phyloP scores from a whole-genome alignment of 2,797 vertebrate genomes.

The Chloroceryle inda region DNA sequence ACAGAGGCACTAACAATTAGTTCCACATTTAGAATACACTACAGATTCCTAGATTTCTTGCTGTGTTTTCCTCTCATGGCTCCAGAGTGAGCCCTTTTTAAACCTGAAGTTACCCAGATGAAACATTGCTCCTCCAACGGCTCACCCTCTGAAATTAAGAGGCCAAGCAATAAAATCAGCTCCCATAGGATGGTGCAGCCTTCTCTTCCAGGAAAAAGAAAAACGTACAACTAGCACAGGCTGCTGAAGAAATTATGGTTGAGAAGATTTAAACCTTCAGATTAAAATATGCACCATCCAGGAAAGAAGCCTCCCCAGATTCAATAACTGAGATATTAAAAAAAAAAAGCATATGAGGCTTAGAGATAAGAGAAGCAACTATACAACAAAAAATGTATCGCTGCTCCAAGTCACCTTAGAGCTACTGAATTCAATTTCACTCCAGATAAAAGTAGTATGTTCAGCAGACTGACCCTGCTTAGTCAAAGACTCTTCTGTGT shows the following conservation, averaged over 20 bases:
- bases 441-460: background rate
- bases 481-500: background rate
- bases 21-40: background rate
- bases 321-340: conserved; percentile 23
- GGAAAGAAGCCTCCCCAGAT: background rate
- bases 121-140: background rate
- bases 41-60: background rate
- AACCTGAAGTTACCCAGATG: background rate
- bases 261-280: conserved; percentile 24
- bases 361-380: background rate
- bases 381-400: background rate
- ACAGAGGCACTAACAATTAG: background rate
- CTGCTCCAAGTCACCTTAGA: background rate
- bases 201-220: background rate
- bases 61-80: background rate
- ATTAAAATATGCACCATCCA: conserved; percentile 11
- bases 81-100: background rate
- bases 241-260: background rate
- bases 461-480: background rate
- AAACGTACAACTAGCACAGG: background rate
- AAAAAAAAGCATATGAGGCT: background rate
- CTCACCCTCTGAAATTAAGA: background rate
- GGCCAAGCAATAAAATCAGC: background rate
- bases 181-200: background rate
- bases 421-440: conserved; percentile 19